Evolutionary conservation across 2,888 invertebrate species (phyloP).

Genomic region (Eugnorisma glareosa): DNA sequence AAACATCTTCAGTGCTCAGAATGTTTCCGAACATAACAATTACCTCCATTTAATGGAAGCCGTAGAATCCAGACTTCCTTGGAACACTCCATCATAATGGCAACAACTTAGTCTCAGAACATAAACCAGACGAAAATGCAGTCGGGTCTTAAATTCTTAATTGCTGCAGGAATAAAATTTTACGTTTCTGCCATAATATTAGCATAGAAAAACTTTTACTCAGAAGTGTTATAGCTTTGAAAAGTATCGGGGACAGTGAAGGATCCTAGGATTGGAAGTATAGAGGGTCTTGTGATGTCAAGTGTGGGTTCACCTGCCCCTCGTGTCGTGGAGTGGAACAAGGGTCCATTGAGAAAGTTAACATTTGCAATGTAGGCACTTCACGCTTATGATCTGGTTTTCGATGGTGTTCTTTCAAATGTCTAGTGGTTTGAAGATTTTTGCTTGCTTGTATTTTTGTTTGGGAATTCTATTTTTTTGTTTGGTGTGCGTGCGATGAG

Average conservation of each 20-base stretch:
- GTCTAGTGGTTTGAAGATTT: slow-evolving; percentile 17
- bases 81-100: slow-evolving; percentile 20
- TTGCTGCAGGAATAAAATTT: slow-evolving; percentile 44
- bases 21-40: slow-evolving; percentile 16
- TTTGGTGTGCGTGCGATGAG: neutral
- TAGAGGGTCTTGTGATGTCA: slow-evolving; percentile 54
- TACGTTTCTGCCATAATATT: slow-evolving; percentile 46
- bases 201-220: slow-evolving; percentile 51
- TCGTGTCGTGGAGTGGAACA: slow-evolving; percentile 64
- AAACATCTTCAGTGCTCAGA: neutral
- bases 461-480: neutral
- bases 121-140: slow-evolving; percentile 52
- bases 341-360: slow-evolving; percentile 68
- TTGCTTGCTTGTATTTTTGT: slow-evolving; percentile 4
- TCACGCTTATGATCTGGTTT: slow-evolving; percentile 56
- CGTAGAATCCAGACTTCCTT: slow-evolving; percentile 17
- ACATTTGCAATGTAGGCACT: slow-evolving; percentile 66
- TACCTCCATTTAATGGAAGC: slow-evolving; percentile 8
- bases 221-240: slow-evolving; percentile 38
- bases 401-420: slow-evolving; percentile 27
- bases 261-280: slow-evolving; percentile 48
- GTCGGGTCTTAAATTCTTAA: slow-evolving; percentile 37
- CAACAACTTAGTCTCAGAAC: slow-evolving; percentile 31
- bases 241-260: slow-evolving; percentile 61
- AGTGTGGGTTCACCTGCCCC: slow-evolving; percentile 61